Conservation (phyloP, 2,113 vertebrate species). For the Megaceryle maxima region DNA sequence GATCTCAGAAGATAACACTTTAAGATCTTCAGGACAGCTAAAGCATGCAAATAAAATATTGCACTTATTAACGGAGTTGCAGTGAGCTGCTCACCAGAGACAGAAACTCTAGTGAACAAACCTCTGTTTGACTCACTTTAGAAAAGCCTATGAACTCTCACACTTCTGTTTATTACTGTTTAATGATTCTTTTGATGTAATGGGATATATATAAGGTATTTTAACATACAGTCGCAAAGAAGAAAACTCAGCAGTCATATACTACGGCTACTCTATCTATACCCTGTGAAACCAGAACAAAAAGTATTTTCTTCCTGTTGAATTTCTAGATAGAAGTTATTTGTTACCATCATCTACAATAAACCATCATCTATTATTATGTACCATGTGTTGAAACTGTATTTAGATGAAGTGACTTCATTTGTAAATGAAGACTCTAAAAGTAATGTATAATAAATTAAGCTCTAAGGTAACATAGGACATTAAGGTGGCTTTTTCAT, state of each 20-base stretch:
- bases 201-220: constrained; percentile 48
- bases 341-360: constrained; percentile 41
- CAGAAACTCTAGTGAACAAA: constrained; percentile 64
- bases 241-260: constrained; percentile 53
- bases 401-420: constrained; percentile 58
- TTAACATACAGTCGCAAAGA: constrained; percentile 50
- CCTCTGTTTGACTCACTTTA: constrained; percentile 57
- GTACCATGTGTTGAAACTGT: constrained; percentile 64
- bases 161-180: constrained; percentile 24
- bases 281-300: constrained; percentile 41
- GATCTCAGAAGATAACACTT: constrained; percentile 69
- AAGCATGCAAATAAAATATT: constrained; percentile 67
- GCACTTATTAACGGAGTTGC: constrained; percentile 61
- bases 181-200: constrained; percentile 35
- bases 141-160: constrained; percentile 57
- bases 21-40: constrained; percentile 71
- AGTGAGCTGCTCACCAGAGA: constrained; percentile 64
- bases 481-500: constrained; percentile 21
- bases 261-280: constrained; percentile 29
- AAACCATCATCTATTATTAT: constrained; percentile 46
- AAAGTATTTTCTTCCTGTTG: constrained; percentile 19
- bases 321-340: constrained; percentile 50
- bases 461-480: constrained; percentile 39
- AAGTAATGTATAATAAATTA: constrained; percentile 55
- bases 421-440: constrained; percentile 62